Evolutionary conservation across 2,888 invertebrate species (phyloP), one percentile per base, ranked within the genome.

Genomic region (Agrotis ipsilon): DNA sequence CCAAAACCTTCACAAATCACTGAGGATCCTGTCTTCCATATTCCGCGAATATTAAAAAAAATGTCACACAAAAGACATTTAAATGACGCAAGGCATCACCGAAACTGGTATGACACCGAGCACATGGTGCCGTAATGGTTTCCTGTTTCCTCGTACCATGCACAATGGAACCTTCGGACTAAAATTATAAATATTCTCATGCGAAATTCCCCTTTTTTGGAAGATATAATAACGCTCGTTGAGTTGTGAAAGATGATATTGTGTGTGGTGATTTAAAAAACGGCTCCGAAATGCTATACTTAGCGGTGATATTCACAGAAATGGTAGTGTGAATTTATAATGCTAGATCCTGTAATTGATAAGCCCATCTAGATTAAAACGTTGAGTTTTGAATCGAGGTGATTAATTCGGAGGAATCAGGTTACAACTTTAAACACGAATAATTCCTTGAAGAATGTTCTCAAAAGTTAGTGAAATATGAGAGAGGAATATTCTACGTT

Each of bases 51-150:
- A 80, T 64, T 55, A 69, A 72, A 80, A 75, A 78, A 80, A 61
- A 72, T 72, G 61, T 67, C 79, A 69, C 63, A 78, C 68, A 80
- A 80, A 80, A 78, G 83, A 87, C 82, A 84, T 90, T 87, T 84
- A 88, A 90, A 87, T 88, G 85, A 86, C 66, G 80, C 59, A 64
- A 80, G 84, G 84, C 89, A 90, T 90, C 90, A 86, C 92, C 92
- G 78, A 93, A 92, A 91, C 89, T 90, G 89, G 87, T 87, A 86
- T 89, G 90, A 91, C 91, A 92, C 88, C 87, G 86, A 89, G 92
- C 93, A 92, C 90, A 92, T 91, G 92, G 89, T 88, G 89, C 90
- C 88, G 88, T 94, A 94, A 95, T 94, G 95, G 94, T 89, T 95
- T 95, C 95, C 95, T 90, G 94, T 90, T 94, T 94, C 93, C 94